These are phyloP conservation scores for Eciton burchellii DNA, from an alignment of 1,140 invertebrate species.

Conservation along the genomic window DNA sequence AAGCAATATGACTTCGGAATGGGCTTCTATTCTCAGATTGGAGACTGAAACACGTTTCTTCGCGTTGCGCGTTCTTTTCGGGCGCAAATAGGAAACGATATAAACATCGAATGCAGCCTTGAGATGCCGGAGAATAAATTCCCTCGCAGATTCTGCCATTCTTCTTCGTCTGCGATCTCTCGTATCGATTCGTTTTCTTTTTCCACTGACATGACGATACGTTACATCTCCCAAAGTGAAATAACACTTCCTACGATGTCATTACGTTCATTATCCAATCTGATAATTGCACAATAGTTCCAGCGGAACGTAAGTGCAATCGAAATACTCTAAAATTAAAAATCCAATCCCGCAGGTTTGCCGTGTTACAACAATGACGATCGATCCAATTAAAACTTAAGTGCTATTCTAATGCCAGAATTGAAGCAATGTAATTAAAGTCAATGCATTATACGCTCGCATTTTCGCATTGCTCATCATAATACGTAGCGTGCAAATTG, in stretches of 20 bases:
- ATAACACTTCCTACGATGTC: conserved; percentile 12
- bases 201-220: neutral
- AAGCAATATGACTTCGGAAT: conserved; percentile 23
- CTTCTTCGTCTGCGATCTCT: neutral
- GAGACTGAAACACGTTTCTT: conserved; percentile 31
- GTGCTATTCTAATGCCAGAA: conserved; percentile 56
- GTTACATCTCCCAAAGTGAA: neutral
- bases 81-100: conserved; percentile 16
- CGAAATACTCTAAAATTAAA: conserved; percentile 44
- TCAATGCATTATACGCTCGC: conserved; percentile 49
- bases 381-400: conserved; percentile 63
- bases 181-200: neutral
- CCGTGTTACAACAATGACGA: conserved; percentile 52
- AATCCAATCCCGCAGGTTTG: conserved; percentile 53
- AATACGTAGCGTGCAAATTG: conserved; percentile 56
- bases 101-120: neutral
- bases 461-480: conserved; percentile 56
- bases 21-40: conserved; percentile 28
- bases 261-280: conserved; percentile 45
- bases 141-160: neutral
- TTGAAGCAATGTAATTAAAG: conserved; percentile 60
- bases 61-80: neutral
- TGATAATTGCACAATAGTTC: conserved; percentile 44
- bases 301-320: conserved; percentile 39
- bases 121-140: conserved; percentile 28